Conservation (phyloP, 2,888 invertebrate species). For the Agrypnus murinus region DNA sequence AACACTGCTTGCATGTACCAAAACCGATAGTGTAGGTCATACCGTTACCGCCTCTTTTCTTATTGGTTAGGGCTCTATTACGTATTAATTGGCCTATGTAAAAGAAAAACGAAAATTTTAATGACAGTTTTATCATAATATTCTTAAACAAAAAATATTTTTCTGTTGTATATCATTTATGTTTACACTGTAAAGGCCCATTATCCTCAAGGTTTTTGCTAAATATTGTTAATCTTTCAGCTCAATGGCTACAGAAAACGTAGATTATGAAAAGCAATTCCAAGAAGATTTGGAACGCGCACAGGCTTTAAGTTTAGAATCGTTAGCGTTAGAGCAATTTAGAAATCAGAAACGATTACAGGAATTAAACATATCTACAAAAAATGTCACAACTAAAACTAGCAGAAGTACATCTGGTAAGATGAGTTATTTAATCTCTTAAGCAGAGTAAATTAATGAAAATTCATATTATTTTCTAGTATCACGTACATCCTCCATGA, state of each 20-base stretch:
- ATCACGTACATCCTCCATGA: conserved; percentile 67
- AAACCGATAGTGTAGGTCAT: too few species aligned
- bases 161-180: too few species aligned
- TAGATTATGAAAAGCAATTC: conserved; percentile 87
- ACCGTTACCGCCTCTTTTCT: too few species aligned
- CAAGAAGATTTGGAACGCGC: conserved; percentile 92
- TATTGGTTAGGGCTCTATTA: too few species aligned
- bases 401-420: conserved; percentile 62
- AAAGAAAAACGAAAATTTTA: too few species aligned
- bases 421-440: conserved; percentile 9
- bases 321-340: conserved; percentile 88
- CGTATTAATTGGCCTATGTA: too few species aligned
- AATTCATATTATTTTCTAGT: conserved; percentile 60
- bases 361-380: conserved; percentile 62
- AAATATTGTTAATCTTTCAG: too few species aligned
- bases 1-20: too few species aligned
- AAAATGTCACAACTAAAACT: conserved; percentile 50
- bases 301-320: conserved; percentile 90
- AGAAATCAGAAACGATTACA: conserved; percentile 78
- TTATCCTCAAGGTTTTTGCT: too few species aligned
- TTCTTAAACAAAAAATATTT: too few species aligned
- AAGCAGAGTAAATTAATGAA: background rate
- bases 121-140: too few species aligned
- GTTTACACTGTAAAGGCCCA: too few species aligned
- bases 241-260: conserved; percentile 53